phyloP scores from a whole-genome alignment of 2,888 invertebrate species.

The Agrotis puta region DNA sequence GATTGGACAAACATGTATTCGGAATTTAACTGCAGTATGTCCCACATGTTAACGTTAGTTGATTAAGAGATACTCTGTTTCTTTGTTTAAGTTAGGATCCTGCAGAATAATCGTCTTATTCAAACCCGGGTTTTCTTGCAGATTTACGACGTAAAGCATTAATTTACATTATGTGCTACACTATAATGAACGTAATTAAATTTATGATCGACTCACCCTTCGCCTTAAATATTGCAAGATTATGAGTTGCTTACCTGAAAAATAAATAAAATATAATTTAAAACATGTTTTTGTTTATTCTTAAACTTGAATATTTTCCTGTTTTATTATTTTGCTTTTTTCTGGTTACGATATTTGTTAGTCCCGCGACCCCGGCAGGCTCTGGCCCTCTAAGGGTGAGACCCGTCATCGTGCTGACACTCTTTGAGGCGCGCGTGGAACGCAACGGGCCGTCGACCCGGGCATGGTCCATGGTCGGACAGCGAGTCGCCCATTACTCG shows the following conservation, averaged over 20 bases:
- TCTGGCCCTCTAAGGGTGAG: too few species aligned
- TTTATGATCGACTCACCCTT: constrained; percentile 57
- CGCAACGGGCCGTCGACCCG: too few species aligned
- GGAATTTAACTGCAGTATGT: constrained; percentile 67
- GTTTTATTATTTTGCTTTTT: too few species aligned
- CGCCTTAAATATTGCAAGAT: constrained; percentile 30
- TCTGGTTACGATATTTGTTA: too few species aligned
- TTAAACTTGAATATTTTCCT: constrained; percentile 3
- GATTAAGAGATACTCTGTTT: constrained; percentile 77
- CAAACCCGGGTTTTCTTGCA: constrained; percentile 48
- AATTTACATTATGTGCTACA: constrained; percentile 51
- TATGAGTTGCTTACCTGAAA: constrained; percentile 66
- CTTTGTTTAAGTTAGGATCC: constrained; percentile 72
- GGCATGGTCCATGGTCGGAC: too few species aligned
- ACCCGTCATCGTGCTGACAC: too few species aligned
- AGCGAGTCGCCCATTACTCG: too few species aligned
- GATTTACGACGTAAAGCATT: constrained; percentile 55
- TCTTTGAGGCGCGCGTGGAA: too few species aligned
- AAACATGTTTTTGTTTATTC: constrained; percentile 9
- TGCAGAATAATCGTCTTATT: constrained; percentile 74
- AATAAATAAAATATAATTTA: constrained; percentile 48
- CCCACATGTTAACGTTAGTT: constrained; percentile 72
- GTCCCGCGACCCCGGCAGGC: too few species aligned
- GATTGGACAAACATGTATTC: constrained; percentile 14
- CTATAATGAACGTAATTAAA: constrained; percentile 55